Evolutionary conservation across 2,888 invertebrate genomes (phyloP), one percentile per base, ranked within the genome.

Genomic region (Antheraea yamamai): DNA sequence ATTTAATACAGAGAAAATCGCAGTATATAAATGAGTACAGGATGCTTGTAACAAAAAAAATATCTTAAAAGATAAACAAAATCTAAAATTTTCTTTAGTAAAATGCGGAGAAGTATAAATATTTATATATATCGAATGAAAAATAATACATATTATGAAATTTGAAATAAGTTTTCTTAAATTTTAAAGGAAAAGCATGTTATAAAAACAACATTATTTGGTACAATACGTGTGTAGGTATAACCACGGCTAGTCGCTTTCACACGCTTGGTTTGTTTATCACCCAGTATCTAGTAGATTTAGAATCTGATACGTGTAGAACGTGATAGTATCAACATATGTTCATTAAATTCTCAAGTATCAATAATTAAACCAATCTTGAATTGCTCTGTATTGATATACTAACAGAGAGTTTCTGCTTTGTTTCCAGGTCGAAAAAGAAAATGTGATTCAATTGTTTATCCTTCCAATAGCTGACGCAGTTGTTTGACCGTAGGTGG

Each of bases 401-500:
- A 20, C 52, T 55, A 20, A 14, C 52, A 14, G 52, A 20, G 6
- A 55, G 52, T 55, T 12, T 16, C 18, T 20, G 52, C 52, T 18
- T 47, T 47, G 1, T 12, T 12, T 12, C 12, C 12, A 47, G 47
- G 12, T 47, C 12, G 47, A 47, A 47, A 47, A 47, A 47, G 12
- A 47, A 47, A 47, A 47, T 61, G 2, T 14, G 26, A 26, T 66
- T 66, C 26, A 30, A 66, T 66, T 66, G 64, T 66, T 30, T 66
- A 66, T 66, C 18, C 64, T 66, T 66, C 64, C 26, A 30, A 66
- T 64, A 64, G 20, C 14, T 26, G 20, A 70, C 39, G 20, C 39
- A 6, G n/a, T 70, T 39, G 20, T 70, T 70, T 71, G 30, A 77
- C 78, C 77, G 77, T 78, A 79, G 81, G 77, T 77, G 76, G 81